A percentile compares a stretch with the other conserved stretches of the same genome.
Evolutionary conservation across 53 echinoderm and acorn worm species (phyloP).

Genomic region (Zoroaster sp.): DNA sequence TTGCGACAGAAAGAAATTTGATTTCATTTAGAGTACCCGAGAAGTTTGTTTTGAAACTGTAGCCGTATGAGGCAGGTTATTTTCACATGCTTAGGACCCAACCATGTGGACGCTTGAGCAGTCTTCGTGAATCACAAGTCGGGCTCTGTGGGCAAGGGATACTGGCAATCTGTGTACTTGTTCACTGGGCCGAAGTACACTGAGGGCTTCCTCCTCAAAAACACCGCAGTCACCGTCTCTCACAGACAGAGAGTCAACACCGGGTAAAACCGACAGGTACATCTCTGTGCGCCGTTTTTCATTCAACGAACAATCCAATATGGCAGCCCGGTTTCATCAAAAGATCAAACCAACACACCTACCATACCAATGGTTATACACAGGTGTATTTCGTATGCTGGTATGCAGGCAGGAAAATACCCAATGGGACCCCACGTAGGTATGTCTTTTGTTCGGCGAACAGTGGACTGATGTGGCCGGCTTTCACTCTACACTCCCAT

Average conservation of each 20-base stretch:
- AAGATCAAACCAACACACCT: not conserved
- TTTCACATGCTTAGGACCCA: not conserved
- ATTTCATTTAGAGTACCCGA: not conserved
- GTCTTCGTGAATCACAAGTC: not conserved
- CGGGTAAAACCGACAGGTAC: not conserved
- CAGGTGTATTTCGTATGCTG: slow-evolving; percentile 7
- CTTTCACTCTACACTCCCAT: slow-evolving; percentile 10
- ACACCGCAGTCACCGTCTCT: not conserved
- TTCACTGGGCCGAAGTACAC: slow-evolving; percentile 33
- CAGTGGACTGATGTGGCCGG: not conserved
- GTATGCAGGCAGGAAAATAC: not conserved
- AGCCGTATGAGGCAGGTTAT: not conserved
- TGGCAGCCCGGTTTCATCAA: not conserved
- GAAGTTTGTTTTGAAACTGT: slow-evolving; percentile 53
- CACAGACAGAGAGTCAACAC: not conserved
- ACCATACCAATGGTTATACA: not conserved
- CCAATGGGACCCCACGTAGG: slow-evolving; percentile 25
- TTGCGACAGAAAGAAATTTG: not conserved
- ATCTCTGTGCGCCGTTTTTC: no score
- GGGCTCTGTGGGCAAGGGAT: not conserved
- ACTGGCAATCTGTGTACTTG: slow-evolving; percentile 25
- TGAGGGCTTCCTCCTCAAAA: not conserved
- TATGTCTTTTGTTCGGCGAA: slow-evolving; percentile 36
- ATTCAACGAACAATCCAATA: not conserved
- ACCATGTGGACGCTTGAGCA: slow-evolving; percentile 52